phyloP scores from a whole-genome alignment of 2,113 vertebrate species.

The Fukomys damarensis region DNA sequence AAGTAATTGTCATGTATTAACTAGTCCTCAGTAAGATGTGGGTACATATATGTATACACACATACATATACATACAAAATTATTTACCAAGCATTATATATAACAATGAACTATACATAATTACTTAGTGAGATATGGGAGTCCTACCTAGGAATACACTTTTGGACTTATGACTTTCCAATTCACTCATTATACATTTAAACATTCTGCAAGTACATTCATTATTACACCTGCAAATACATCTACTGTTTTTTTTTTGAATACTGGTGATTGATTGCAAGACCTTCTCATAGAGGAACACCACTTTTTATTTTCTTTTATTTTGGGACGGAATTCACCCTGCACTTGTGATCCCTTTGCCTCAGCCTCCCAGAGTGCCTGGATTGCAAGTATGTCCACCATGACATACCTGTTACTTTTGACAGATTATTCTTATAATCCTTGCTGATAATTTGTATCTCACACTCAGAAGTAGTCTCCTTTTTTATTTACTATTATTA shows the following conservation, averaged over 20 bases:
- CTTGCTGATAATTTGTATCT: not conserved
- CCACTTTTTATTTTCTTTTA: not conserved
- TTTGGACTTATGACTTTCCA: not conserved
- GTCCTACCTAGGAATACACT: not conserved
- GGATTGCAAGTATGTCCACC: not conserved
- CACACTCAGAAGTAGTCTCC: not conserved
- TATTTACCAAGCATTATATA: no score
- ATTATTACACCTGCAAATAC: not conserved
- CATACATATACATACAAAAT: no score
- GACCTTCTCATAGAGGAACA: not conserved
- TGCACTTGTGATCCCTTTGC: not conserved
- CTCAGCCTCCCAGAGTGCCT: not conserved
- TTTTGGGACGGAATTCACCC: not conserved
- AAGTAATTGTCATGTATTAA: not conserved
- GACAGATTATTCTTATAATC: not conserved
- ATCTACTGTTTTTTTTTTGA: not conserved
- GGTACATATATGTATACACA: not conserved
- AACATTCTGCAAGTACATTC: not conserved
- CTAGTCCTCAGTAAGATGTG: not conserved
- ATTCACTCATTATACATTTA: not conserved
- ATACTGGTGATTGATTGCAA: not conserved
- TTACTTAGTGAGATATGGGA: not conserved
- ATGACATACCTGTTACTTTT: not conserved
- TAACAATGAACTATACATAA: not conserved
- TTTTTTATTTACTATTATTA: not conserved